Evolutionary conservation across 2,113 vertebrate genomes (phyloP), one percentile per base, ranked within the genome.

Genomic region (Fukomys damarensis): DNA sequence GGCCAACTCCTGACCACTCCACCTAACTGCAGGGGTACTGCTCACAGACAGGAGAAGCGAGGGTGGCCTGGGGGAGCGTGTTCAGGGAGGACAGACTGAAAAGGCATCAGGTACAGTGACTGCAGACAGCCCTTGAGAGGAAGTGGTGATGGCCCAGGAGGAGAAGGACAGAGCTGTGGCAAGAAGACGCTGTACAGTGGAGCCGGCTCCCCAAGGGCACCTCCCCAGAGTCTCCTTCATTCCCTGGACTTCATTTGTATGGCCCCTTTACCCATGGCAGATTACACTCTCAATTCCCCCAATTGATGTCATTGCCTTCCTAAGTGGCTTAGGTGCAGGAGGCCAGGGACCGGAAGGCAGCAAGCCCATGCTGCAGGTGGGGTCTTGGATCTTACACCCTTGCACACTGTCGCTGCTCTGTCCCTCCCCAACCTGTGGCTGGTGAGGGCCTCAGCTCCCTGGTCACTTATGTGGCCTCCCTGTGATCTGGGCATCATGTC

Each of bases 281-380:
- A 61, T n/a, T 14, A 54, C 63, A 43, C 9, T 28, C 7, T 58
- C 3, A 4, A 20, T 7, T 35, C 4, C 59, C 81, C 81, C 35
- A 54, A 41, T 66, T 6, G 14, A 32, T 1, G 2, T 0, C 1
- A 5, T 14, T 19, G 2, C 7, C 22, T 19, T 11, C 54, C 66
- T 1, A 0, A 22, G n/a, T 0, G 11, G 20, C 17, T 4, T 11
- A 2, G 0, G 14, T 12, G 5, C 28, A 1, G 4, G 56, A 61
- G 32, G 32, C 52, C 32, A 13, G 0, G 1, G 0, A 14, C 10
- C 17, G 0, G 20, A 30, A 7, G 11, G 4, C 2, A 20, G 79
- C 46, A 28, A 7, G 30, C 32, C 17, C 56, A 17, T 6, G 1
- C 26, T 0, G n/a, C 52, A 72, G 61, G 32, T 8, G 7, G 54